Percentiles rank a stretch among this genome's conserved stretches.
Conservation (phyloP, 2,113 vertebrate species). For the zebrafish (Danio rerio) region GRCz12tu NC_133184.1:19394501-19395000, state of each 20-base stretch:
- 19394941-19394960: too few species aligned
- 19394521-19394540: conserved; percentile 95
- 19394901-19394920: too few species aligned
- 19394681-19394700: not conserved
- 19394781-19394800: too few species aligned
- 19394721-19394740: not conserved
- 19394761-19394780: not conserved
- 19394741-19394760: not conserved
- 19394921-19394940: too few species aligned
- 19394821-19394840: too few species aligned
- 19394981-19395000: too few species aligned
- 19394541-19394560: conserved; percentile 94
- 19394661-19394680: conserved; percentile 36
- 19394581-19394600: conserved; percentile 84
- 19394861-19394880: too few species aligned
- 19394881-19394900: too few species aligned
- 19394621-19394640: conserved; percentile 84
- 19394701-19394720: conserved; percentile 34
- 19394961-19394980: too few species aligned
- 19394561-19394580: conserved; percentile 85
- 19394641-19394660: conserved; percentile 66
- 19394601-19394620: conserved; percentile 65
- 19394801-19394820: too few species aligned
- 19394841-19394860: too few species aligned
- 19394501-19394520: conserved; percentile 95